Base-by-base conservation (phyloP, 2,797 vertebrate genomes). In the Tangara arthus region DNA sequence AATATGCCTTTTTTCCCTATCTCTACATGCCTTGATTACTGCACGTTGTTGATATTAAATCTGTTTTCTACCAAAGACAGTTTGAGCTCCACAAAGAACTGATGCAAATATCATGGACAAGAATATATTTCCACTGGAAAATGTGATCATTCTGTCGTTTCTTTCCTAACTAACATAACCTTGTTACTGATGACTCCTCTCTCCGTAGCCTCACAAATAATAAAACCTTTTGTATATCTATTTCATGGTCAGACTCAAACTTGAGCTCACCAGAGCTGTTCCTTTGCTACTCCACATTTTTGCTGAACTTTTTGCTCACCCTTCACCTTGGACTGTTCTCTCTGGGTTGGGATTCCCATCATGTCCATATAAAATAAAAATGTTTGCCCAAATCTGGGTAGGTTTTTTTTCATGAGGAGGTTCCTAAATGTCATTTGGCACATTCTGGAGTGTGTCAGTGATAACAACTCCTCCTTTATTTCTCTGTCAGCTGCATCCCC, bases 341-440 rank as follows among this genome's bases (percentile, higher is more conserved):
- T 64, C 64, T 34, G 56, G 2, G 14, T 1, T 44, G 55, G 30
- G 9, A 50, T 57, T 73, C 47, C 16, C 3, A 1, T 18, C 24
- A 3, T 8, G 5, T 34, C 3, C 27, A 37, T 6, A 0, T 17
- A 6, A 15, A 9, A 34, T 3, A 9, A 0, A 8, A 8, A 1
- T 9, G 0, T 52, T 71, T 63, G 15, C 32, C 32, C n/a, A 24
- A n/a, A 59, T 84, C 16, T 63, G 9, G 15, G 6, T 19, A 42
- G 23, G 4, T 0, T 76, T 11, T 76, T 76, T 16, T 6, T 13
- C 53, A 1, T 0, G 12, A 52, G 34, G 24, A 73, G 16, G 26
- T 6, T 61, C 37, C 73, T 49, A 21, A 77, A 22, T 5, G 15
- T 12, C 30, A 19, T 65, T 47, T 77, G 41, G 34, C 32, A 5